A percentile compares a stretch with the other conserved stretches of the same genome.
phyloP scores from a whole-genome alignment of 1,140 invertebrate species.

The Wasmannia auropunctata region DNA sequence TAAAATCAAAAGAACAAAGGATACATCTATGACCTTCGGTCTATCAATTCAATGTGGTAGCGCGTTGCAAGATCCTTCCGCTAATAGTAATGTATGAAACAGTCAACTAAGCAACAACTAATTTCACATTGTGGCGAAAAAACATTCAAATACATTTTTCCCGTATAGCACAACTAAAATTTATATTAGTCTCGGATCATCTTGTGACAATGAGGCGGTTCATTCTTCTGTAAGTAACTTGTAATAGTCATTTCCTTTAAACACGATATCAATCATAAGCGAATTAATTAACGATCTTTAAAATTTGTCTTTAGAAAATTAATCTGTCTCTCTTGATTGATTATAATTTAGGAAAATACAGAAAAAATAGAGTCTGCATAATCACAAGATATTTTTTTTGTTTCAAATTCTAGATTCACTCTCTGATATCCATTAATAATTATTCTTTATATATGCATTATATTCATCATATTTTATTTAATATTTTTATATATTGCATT shows the following conservation, averaged over 20 bases:
- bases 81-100: conserved; percentile 4
- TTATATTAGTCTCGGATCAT: background rate
- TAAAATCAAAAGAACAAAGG: background rate
- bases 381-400: background rate
- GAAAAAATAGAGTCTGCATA: background rate
- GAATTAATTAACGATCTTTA: background rate
- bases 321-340: background rate
- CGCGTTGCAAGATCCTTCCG: background rate
- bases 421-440: background rate
- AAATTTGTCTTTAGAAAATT: background rate
- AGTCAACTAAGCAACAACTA: background rate
- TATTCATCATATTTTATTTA: background rate
- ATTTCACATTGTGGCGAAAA: background rate
- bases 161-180: background rate
- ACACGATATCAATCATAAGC: background rate
- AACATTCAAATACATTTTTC: too few relatives aligned
- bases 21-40: background rate
- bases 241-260: background rate
- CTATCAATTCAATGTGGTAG: conserved; percentile 24
- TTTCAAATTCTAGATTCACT: background rate
- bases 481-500: background rate
- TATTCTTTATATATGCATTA: background rate
- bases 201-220: background rate
- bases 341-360: background rate
- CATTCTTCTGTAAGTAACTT: conserved; percentile 19